Evolutionary conservation across 2,888 invertebrate species (phyloP).

Genomic region (Uropetala carovei): DNA sequence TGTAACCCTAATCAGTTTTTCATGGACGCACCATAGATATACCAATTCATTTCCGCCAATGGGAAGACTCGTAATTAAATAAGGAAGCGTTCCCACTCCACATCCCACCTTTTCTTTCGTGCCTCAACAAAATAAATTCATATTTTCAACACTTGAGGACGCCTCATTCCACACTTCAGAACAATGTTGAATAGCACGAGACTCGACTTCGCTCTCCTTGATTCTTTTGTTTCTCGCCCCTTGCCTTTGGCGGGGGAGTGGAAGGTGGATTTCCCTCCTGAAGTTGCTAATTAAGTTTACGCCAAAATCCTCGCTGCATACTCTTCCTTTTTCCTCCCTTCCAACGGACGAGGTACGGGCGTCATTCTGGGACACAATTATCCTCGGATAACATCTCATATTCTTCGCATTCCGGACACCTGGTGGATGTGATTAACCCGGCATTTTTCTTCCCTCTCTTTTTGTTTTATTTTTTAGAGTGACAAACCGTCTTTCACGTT

Average conservation of each 20-base stretch:
- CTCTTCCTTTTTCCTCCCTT: not conserved
- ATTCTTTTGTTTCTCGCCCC: not conserved
- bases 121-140: not conserved
- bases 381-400: slow-evolving; percentile 24
- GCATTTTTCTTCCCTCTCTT: not conserved
- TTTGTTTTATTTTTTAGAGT: too few relatives aligned
- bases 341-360: not conserved
- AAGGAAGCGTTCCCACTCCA: too few relatives aligned
- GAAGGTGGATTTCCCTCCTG: not conserved
- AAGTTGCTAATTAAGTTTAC: slow-evolving; percentile 23
- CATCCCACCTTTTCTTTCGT: too few relatives aligned
- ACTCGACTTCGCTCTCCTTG: not conserved
- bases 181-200: not conserved
- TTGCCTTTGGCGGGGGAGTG: too few relatives aligned
- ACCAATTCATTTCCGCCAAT: too few relatives aligned
- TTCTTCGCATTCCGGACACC: not conserved
- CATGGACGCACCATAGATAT: too few relatives aligned
- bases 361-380: not conserved
- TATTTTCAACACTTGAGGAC: not conserved
- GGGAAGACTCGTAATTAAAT: too few relatives aligned
- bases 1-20: too few relatives aligned
- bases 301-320: not conserved
- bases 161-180: not conserved
- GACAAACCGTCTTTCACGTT: not conserved
- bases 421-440: not conserved